A percentile compares a stretch with the other conserved stretches of the same genome.
Conservation (phyloP, 2,113 vertebrate genomes). For the Campylorhamphus procurvoides region DNA sequence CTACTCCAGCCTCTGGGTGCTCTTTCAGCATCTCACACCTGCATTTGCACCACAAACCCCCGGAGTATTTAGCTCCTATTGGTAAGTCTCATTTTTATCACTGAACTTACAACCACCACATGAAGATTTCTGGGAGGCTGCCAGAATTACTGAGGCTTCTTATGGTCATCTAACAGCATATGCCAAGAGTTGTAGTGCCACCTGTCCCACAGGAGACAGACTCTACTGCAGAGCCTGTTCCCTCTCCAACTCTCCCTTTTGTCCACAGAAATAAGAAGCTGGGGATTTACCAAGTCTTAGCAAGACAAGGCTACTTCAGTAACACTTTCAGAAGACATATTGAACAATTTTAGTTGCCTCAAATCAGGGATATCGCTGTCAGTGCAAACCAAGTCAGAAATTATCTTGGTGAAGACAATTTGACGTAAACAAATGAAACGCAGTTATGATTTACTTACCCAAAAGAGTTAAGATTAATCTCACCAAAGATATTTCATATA, state of each 20-base stretch:
- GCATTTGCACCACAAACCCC: neutral
- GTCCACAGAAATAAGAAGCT: neutral
- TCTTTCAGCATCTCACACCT: neutral
- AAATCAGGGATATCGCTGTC: neutral
- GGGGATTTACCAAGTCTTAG: neutral
- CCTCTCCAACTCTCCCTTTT: neutral
- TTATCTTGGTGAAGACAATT: neutral
- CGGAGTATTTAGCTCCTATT: neutral
- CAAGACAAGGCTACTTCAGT: neutral
- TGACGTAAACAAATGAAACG: neutral
- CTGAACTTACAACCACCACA: neutral
- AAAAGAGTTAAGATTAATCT: neutral
- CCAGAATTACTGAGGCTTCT: neutral
- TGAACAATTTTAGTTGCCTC: neutral
- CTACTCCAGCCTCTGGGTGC: neutral
- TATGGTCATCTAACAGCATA: neutral
- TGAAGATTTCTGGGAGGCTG: neutral
- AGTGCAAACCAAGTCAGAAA: neutral
- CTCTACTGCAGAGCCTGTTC: neutral
- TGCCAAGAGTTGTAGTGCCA: neutral
- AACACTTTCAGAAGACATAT: neutral
- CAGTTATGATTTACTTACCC: neutral
- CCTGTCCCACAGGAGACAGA: neutral
- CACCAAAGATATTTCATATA: neutral
- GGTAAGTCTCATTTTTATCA: neutral